These are phyloP conservation scores for Trichacis sp. DNA, from an alignment of 2,888 invertebrate genomes.

Conservation along the genomic window DNA sequence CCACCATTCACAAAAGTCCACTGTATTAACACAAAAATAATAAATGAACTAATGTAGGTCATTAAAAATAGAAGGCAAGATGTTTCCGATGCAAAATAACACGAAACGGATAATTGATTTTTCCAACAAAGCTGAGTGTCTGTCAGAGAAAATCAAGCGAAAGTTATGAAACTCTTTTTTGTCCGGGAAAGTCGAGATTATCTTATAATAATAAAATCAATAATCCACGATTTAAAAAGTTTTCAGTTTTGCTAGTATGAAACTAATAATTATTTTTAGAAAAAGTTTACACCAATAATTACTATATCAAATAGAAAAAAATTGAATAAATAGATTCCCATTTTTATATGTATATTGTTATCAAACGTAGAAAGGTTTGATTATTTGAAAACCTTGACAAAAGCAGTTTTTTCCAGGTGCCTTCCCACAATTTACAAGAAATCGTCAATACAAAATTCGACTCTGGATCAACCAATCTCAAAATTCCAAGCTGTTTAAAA, in stretches of 20 bases:
- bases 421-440: conserved; percentile 31
- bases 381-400: not conserved
- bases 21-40: not conserved
- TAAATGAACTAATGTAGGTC: not conserved
- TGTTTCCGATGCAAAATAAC: not conserved
- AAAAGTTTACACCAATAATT: too few relatives aligned
- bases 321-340: too few relatives aligned
- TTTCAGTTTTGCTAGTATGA: too few relatives aligned
- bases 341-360: too few relatives aligned
- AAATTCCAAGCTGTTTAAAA: conserved; percentile 12
- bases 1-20: not conserved
- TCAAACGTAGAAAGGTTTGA: too few relatives aligned
- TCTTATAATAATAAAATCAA: too few relatives aligned
- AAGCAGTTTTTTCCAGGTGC: conserved; percentile 28
- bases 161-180: too few relatives aligned
- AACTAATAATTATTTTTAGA: too few relatives aligned
- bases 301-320: too few relatives aligned
- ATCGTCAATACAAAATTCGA: conserved; percentile 10
- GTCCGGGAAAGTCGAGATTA: too few relatives aligned
- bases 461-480: conserved; percentile 12
- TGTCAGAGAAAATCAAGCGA: too few relatives aligned
- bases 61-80: not conserved
- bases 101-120: not conserved
- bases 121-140: not conserved
- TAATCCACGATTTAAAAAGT: too few relatives aligned